Conservation (phyloP, 2,888 invertebrate genomes). For the Meta bourneti region DNA sequence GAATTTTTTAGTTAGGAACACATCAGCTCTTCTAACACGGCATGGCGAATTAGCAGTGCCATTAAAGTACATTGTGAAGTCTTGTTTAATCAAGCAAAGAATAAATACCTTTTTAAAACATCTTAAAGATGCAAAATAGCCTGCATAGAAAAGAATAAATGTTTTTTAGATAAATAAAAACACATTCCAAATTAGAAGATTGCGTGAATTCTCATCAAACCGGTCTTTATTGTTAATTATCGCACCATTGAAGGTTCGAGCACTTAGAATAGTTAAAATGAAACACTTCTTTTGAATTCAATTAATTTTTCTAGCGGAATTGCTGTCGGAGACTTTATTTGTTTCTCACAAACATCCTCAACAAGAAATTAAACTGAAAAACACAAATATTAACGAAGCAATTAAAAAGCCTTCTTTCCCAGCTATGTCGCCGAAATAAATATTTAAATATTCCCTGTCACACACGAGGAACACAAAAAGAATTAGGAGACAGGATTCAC, state of each 20-base stretch:
- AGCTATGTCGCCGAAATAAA: conserved; percentile 14
- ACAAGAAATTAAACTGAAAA: not conserved
- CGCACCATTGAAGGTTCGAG: conserved; percentile 3
- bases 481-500: not conserved
- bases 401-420: conserved; percentile 28
- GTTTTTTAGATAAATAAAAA: conserved; percentile 3
- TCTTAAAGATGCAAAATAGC: not conserved
- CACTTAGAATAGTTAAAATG: conserved; percentile 14
- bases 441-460: conserved; percentile 56
- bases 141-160: not conserved
- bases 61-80: not conserved
- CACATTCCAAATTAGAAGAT: conserved; percentile 20
- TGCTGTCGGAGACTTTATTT: conserved; percentile 17
- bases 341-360: conserved; percentile 10
- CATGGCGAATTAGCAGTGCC: not conserved
- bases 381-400: conserved; percentile 49
- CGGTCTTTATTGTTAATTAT: conserved; percentile 40
- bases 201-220: conserved; percentile 36
- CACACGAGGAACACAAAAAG: conserved; percentile 5
- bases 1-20: not conserved
- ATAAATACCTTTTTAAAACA: not conserved
- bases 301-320: conserved; percentile 34
- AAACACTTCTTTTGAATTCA: conserved; percentile 29
- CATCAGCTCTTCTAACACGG: not conserved
- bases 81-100: not conserved